These are phyloP conservation scores for Girardinichthys multiradiatus DNA, from an alignment of 2,113 vertebrate genomes.

Conservation along the genomic window DNA sequence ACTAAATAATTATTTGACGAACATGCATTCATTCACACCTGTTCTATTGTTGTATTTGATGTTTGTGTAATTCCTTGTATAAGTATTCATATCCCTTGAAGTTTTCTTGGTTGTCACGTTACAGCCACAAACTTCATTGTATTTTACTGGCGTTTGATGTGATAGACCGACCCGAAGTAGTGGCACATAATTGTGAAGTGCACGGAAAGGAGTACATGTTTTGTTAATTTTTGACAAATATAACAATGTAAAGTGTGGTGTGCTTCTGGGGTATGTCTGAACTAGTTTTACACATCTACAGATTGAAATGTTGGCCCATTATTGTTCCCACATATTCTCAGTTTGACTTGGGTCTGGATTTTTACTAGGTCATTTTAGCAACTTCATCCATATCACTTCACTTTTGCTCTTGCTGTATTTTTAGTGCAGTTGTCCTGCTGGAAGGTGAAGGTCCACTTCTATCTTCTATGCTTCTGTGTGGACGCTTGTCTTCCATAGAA, in stretches of 20 bases:
- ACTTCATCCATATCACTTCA: neutral
- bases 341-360: neutral
- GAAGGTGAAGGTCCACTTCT: too few relatives aligned
- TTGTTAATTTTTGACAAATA: neutral
- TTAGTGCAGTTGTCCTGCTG: too few relatives aligned
- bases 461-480: too few relatives aligned
- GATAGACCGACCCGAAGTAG: neutral
- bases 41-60: neutral
- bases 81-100: neutral
- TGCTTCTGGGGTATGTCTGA: neutral
- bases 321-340: neutral
- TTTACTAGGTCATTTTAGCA: neutral
- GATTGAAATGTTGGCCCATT: neutral
- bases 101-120: too few relatives aligned
- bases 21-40: neutral
- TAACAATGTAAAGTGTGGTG: too few relatives aligned
- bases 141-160: too few relatives aligned
- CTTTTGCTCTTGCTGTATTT: too few relatives aligned
- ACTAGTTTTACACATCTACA: neutral
- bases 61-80: neutral
- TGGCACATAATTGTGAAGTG: neutral
- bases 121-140: too few relatives aligned
- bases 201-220: neutral
- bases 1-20: neutral
- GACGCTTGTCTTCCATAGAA: too few relatives aligned